Base-by-base conservation (phyloP, 1,140 invertebrate species). In the Planococcus citri region DNA sequence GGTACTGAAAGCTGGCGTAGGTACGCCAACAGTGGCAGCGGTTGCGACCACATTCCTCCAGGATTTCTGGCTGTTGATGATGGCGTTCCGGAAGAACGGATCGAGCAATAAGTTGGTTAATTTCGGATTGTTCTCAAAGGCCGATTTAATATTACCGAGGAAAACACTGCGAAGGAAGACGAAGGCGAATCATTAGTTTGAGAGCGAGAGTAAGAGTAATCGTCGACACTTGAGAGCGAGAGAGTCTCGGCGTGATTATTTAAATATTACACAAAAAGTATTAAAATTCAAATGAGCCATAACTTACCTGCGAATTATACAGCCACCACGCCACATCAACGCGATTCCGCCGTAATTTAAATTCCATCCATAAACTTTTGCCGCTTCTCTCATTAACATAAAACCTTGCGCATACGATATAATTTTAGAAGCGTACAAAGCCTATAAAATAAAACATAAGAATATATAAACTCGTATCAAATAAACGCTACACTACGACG, bases 351-450 rank as follows among this genome's bases (percentile, higher is more conserved):
- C 97, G 76, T 98, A 97, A 80, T 99, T 98, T 17, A 99, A 81
- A 70, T 95, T 89, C 97, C 97, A 99, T 0, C 87, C 86, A 74
- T 95, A 88, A 70, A 89, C 83, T 75, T 89, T 88, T 0, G 95
- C 95, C 25, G 96, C 95, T 80, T 98, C 94, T 61, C 92, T 83
- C 73, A 99, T 82, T 67, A 99, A 80, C 97, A 99, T 99, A 76
- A 99, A 99, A 0, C 97, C 97, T 83, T 99, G 97, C 0, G 97
- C 93, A 76, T 99, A 99, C 0, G 95, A 98, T 58, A 99, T 93
- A 72, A 99, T 96, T 80, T 99, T 99, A 37, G 95, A 94, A 1
- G 95, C 94, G 78, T 98, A 99, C 1, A 99, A 79, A 2, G 97
- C 97, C 80, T 95, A 75, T 27, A 79, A 73, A 69, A 57, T 21